Base-by-base conservation (phyloP, 2,888 invertebrate species). In the Muscina levida region DNA sequence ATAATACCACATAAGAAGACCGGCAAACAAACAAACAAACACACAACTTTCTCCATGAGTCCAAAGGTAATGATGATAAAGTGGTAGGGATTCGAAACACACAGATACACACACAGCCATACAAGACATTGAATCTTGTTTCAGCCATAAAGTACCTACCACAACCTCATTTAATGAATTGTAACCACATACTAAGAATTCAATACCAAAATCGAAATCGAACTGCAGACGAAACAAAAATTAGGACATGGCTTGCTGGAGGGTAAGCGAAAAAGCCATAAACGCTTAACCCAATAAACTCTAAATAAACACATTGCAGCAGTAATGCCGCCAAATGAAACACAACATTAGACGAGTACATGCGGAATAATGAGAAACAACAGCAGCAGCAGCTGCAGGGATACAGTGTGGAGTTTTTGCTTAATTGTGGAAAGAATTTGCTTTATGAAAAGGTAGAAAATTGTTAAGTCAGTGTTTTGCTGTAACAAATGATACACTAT, bases 281-380 rank as follows among this genome's bases (percentile, higher is more conserved):
- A 73, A 66, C 51, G 57, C 31, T 44, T 46, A 77, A 77, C 73
- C 59, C 65, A 80, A 80, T 73, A 59, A 80, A 53, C 39, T 66
- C 26, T 10, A 68, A 72, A 72, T n/a, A n/a, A 24, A 78, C 70
- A 76, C 53, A 75, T 68, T 77, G 39, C 62, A n/a, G n/a, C n/a
- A n/a, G 62, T 39, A 62, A 62, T 62, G 62, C 22, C 39, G 15
- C 19, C 6, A 0, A 72, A 17, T 6, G 73, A 39, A 62, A 51
- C 44, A 51, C 51, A 37, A 39, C 19, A n/a, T n/a, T n/a, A n/a
- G n/a, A n/a, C n/a, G n/a, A 67, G 53, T 8, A 4, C 42, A 19
- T 10, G 4, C 13, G 19, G 19, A 62, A 62, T 22, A 62, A 42
- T 19, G 62, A 42, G 22, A 71, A 22, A 57, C 46, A 31, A 26